Evolutionary conservation across 35 echinoderm and acorn worm species (phyloP), one percentile per base, ranked within the genome.

Genomic region (Ophiothrix spiculata): DNA sequence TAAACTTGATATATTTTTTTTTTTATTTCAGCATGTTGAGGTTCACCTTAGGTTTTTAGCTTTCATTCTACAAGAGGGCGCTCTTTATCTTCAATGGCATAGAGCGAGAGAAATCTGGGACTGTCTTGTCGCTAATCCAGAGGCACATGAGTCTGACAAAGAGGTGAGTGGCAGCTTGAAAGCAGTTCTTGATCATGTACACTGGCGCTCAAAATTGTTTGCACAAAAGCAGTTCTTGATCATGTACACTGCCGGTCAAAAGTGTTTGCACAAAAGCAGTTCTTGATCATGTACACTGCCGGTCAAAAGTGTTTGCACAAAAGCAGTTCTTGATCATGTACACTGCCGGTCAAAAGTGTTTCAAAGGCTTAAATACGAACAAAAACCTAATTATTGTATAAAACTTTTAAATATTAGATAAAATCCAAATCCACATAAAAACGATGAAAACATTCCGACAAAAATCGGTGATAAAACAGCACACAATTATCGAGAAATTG

Each of bases 71-170:
- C 85, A 94, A 85, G 91, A 94, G 49, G 95, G 95, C 33, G 88
- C 90, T 3, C 77, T 98, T 37, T 98, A 98, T 86, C 76, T 98
- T 31, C 95, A 90, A 0, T 98, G 95, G 95, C 86, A 94, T 74
- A 89, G 88, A 86, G 88, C 91, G 3, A 75, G 89, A n/a, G 95
- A 98, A 33, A 93, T 98, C 34, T 98, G 95, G 95, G 95, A 94
- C 74, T 94, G 92, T 45, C 74, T 98, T 1, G 92, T 98, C 25
- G 87, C 88, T 25, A 98, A 94, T 33, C 95, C 92, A 28, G 95
- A 98, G 38, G 91, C 91, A 31, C 91, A 89, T 49, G 92, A 98
- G 25, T 84, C 83, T 37, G 95, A 98, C 86, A 86, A 87, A 41
- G 95, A 98, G 85, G 95, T 98, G 73, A 87, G 35, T 42, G 74